A percentile compares a stretch with the other conserved stretches of the same genome.
Evolutionary conservation across 1,140 invertebrate species (phyloP).

Genomic region (Philotrypesis tridentata): DNA sequence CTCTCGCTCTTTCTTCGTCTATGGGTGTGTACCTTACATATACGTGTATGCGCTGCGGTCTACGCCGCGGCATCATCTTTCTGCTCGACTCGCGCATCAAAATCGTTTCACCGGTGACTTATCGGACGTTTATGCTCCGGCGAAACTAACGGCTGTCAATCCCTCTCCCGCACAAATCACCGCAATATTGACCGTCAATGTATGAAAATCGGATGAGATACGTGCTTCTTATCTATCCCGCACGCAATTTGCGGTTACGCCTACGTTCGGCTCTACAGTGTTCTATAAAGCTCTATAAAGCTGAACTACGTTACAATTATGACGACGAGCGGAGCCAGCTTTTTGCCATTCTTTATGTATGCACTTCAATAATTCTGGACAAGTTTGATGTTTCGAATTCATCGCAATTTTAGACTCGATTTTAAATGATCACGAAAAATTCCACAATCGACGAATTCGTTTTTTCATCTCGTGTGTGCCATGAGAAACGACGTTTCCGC

Average conservation of each 20-base stretch:
- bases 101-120: conserved; percentile 41
- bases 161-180: conserved; percentile 8
- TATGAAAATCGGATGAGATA: conserved; percentile 33
- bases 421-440: too few relatives aligned
- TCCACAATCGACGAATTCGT: background rate
- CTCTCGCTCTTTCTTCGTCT: background rate
- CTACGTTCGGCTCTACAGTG: too few relatives aligned
- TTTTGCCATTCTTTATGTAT: too few relatives aligned
- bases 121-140: conserved; percentile 26
- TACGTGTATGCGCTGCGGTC: background rate
- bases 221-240: background rate
- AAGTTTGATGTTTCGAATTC: background rate
- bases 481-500: background rate
- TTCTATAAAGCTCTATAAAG: background rate
- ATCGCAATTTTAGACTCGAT: background rate
- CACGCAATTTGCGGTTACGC: conserved; percentile 12
- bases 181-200: conserved; percentile 39
- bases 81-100: background rate
- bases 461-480: background rate
- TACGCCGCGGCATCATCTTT: conserved; percentile 15
- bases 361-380: too few relatives aligned
- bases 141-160: conserved; percentile 42
- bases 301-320: too few relatives aligned
- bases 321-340: too few relatives aligned
- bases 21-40: conserved; percentile 15